phyloP scores from a whole-genome alignment of 2,113 vertebrate genomes.

The Corythaixoides concolor region DNA sequence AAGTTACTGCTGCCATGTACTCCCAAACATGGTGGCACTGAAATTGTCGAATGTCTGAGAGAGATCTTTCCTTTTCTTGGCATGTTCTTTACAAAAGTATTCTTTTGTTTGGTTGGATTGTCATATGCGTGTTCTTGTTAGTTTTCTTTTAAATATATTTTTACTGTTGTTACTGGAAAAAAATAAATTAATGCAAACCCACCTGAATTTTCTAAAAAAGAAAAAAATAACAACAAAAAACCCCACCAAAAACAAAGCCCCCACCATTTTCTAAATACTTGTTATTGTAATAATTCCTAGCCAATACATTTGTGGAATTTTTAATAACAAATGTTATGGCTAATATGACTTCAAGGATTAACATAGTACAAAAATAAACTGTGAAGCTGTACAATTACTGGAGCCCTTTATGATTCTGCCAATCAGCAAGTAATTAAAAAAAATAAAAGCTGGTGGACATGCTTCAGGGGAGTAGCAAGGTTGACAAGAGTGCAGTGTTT shows the following conservation, averaged over 20 bases:
- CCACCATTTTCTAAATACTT: background rate
- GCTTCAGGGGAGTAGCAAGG: background rate
- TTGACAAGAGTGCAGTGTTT: background rate
- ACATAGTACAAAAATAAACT: background rate
- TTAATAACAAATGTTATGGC: background rate
- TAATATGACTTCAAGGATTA: background rate
- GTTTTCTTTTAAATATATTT: background rate
- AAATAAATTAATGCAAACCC: background rate
- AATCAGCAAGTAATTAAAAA: background rate
- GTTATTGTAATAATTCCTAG: background rate
- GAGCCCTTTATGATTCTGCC: background rate
- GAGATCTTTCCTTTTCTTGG: background rate
- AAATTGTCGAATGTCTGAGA: background rate
- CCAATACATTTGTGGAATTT: background rate
- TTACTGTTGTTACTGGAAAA: background rate
- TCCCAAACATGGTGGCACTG: background rate
- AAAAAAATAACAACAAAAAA: too few relatives aligned
- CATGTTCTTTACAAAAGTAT: background rate
- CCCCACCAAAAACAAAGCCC: too few relatives aligned
- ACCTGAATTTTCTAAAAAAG: background rate
- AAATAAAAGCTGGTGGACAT: background rate
- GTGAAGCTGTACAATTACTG: background rate
- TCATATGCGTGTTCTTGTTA: background rate
- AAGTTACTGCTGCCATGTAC: accelerated
- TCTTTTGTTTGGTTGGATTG: background rate